Conservation (phyloP, 2,113 vertebrate genomes). For the Litocranius walleri region DNA sequence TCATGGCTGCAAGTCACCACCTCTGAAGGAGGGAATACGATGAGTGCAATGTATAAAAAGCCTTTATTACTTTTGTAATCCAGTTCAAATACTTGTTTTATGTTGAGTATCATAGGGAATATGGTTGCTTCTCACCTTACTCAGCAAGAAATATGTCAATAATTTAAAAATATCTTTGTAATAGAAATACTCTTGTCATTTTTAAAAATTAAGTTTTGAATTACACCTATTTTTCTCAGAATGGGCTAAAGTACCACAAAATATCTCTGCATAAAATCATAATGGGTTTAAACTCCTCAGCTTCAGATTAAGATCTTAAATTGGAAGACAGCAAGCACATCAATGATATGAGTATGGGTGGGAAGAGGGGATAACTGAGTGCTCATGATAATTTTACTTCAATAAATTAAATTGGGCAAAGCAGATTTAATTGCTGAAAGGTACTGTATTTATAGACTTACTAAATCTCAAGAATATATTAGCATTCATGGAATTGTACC, state of each 20-base stretch:
- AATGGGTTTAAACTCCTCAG: background rate
- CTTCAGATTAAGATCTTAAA: slow-evolving; percentile 17
- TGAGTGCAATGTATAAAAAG: slow-evolving; percentile 35
- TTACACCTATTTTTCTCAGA: slow-evolving; percentile 9
- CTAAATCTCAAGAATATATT: background rate
- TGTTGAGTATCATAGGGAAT: slow-evolving; percentile 56
- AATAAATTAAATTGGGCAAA: background rate
- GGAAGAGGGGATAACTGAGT: background rate
- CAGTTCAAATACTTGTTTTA: slow-evolving; percentile 46
- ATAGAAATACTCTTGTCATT: background rate
- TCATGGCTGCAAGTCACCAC: slow-evolving; percentile 76
- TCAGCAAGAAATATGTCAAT: slow-evolving; percentile 29
- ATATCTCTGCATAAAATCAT: background rate
- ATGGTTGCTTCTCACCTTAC: slow-evolving; percentile 60
- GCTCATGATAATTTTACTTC: background rate
- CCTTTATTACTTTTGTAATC: background rate
- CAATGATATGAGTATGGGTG: background rate
- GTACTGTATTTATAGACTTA: background rate
- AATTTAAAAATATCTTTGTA: slow-evolving; percentile 17
- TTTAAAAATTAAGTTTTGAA: slow-evolving; percentile 34
- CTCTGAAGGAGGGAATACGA: slow-evolving; percentile 73
- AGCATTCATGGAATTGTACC: background rate
- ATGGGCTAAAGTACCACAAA: background rate
- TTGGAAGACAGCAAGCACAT: background rate
- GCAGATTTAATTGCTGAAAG: background rate